These are phyloP conservation scores for Myathropa florea DNA, from an alignment of 2,888 invertebrate genomes.

Conservation along the genomic window DNA sequence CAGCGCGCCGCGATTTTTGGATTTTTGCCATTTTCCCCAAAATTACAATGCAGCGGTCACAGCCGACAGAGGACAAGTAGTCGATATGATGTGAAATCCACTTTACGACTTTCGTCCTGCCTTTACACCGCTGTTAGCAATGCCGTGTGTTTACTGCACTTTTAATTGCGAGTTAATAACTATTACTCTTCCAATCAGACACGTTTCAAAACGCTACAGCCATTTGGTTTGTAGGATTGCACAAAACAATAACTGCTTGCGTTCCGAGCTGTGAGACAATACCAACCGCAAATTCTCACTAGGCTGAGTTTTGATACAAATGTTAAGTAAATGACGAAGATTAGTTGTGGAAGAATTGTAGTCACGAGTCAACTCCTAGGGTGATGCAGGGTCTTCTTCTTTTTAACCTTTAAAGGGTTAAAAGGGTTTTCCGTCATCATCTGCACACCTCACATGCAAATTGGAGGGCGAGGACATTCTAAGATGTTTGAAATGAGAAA, in stretches of 20 bases:
- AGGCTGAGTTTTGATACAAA: neutral
- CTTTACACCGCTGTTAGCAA: neutral
- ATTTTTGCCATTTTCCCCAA: conserved; percentile 46
- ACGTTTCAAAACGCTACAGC: conserved; percentile 13
- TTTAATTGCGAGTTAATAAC: conserved; percentile 60
- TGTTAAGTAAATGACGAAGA: neutral
- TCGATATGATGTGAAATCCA: conserved; percentile 34
- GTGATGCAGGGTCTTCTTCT: too few relatives aligned
- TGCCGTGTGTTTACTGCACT: conserved; percentile 39
- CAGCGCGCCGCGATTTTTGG: conserved; percentile 45
- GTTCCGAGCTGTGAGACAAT: neutral
- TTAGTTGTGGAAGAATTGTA: neutral
- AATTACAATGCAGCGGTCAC: neutral
- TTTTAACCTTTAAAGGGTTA: too few relatives aligned
- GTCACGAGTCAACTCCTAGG: neutral
- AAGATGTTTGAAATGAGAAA: too few relatives aligned
- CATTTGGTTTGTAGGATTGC: neutral
- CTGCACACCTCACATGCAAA: too few relatives aligned
- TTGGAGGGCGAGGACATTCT: too few relatives aligned
- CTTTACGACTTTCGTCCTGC: conserved; percentile 17
- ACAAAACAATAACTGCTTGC: neutral
- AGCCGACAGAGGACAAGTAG: conserved; percentile 5
- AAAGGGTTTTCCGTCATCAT: too few relatives aligned
- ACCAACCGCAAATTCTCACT: neutral
- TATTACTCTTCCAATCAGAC: conserved; percentile 50